phyloP scores from a whole-genome alignment of 2,113 vertebrate genomes.

The Chrysemys picta region DNA sequence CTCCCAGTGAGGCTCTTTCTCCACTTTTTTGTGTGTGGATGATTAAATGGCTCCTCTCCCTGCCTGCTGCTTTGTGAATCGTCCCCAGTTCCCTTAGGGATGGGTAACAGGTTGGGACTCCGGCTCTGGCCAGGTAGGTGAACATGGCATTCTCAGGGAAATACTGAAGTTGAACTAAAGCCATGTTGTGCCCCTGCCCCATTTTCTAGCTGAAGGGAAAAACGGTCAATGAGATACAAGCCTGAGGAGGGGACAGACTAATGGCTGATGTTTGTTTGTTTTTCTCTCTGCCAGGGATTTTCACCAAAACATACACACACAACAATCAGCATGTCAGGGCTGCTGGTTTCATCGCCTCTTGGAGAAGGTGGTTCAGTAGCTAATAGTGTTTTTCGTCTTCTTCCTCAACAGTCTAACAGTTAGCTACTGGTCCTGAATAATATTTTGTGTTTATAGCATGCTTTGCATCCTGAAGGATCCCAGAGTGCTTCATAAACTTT shows the following conservation, averaged over 20 bases:
- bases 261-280: constrained; percentile 32
- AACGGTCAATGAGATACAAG: not conserved
- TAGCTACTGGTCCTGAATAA: constrained; percentile 1
- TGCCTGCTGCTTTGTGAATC: not conserved
- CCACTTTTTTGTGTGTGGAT: not conserved
- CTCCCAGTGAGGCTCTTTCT: not conserved
- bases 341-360: not conserved
- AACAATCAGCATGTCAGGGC: not conserved
- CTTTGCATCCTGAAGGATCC: not conserved
- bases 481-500: constrained; percentile 10
- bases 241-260: not conserved
- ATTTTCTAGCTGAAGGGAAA: constrained; percentile 49
- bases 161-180: not conserved
- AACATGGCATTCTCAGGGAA: not conserved
- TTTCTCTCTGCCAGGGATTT: not conserved
- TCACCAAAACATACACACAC: not conserved
- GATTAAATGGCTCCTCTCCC: not conserved
- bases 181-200: not conserved
- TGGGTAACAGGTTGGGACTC: not conserved
- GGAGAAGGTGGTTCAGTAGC: not conserved
- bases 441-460: constrained; percentile 47
- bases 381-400: not conserved
- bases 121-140: not conserved
- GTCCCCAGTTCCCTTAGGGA: not conserved
- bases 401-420: not conserved